Percentiles rank a stretch among this genome's conserved stretches.
Conservation (phyloP, 2,113 vertebrate species). For the Scopus umbretta region DNA sequence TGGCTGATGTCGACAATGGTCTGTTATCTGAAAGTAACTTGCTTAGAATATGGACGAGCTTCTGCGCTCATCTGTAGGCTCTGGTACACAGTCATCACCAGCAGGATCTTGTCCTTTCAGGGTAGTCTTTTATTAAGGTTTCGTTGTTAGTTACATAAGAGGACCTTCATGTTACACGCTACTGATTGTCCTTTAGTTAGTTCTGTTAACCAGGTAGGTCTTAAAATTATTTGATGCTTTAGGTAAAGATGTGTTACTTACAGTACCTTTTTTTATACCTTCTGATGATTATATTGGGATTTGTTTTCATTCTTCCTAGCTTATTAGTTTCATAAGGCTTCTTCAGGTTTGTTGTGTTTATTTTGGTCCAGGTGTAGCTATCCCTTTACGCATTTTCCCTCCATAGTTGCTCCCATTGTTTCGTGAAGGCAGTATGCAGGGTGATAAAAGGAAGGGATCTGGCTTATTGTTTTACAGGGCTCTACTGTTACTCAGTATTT, state of each 20-base stretch:
- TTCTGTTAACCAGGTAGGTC: not conserved
- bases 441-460: not conserved
- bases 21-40: not conserved
- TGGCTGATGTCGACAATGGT: not conserved
- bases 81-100: not conserved
- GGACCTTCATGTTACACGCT: not conserved
- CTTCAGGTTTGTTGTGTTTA: not conserved
- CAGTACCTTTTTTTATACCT: not conserved
- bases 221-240: not conserved
- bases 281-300: not conserved
- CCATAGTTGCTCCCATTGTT: rapidly evolving
- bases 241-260: not conserved
- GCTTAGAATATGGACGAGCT: not conserved
- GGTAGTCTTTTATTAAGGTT: not conserved
- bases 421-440: not conserved
- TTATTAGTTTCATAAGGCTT: not conserved
- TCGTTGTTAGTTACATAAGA: not conserved
- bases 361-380: not conserved
- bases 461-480: not conserved
- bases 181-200: not conserved
- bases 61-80: not conserved
- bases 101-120: not conserved
- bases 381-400: not conserved
- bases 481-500: not conserved
- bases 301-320: not conserved